phyloP scores from a whole-genome alignment of 2,113 vertebrate species.

The Lethenteron reissneri region DNA sequence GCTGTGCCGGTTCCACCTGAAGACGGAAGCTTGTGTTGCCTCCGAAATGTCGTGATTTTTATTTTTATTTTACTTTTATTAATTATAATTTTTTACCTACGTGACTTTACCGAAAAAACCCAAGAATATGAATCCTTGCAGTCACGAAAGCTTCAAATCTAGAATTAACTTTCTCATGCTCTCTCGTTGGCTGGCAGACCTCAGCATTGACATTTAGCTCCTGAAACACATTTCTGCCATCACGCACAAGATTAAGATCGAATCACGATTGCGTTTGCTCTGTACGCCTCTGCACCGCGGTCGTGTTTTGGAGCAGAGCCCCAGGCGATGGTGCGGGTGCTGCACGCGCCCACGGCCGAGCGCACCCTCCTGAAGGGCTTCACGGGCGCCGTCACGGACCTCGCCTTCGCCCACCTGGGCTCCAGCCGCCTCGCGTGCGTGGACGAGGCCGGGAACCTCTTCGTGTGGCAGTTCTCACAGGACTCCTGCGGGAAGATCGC shows the following conservation, averaged over 20 bases:
- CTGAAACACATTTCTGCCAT: too few species aligned
- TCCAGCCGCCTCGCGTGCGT: constrained; percentile 73
- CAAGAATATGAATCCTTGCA: too few species aligned
- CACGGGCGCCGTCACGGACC: constrained; percentile 59
- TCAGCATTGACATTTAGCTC: too few species aligned
- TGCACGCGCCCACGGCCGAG: constrained; percentile 52
- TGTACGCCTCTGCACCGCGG: neutral
- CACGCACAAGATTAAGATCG: neutral
- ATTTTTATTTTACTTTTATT: too few species aligned
- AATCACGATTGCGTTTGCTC: neutral
- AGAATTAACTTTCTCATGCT: too few species aligned
- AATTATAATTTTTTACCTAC: too few species aligned
- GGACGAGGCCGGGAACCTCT: constrained; percentile 78
- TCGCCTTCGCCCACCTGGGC: constrained; percentile 86
- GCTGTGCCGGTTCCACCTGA: too few species aligned
- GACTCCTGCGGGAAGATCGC: constrained; percentile 50
- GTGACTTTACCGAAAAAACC: too few species aligned
- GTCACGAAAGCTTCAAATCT: too few species aligned
- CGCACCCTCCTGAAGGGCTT: constrained; percentile 77
- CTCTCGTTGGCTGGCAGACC: too few species aligned
- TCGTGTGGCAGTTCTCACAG: constrained; percentile 75
- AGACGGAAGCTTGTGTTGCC: too few species aligned
- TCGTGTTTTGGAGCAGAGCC: constrained; percentile 27
- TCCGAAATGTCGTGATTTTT: too few species aligned
- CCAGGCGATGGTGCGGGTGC: constrained; percentile 74